phyloP scores from a whole-genome alignment of 2,797 vertebrate genomes.

The Pogoniulus pusillus region DNA sequence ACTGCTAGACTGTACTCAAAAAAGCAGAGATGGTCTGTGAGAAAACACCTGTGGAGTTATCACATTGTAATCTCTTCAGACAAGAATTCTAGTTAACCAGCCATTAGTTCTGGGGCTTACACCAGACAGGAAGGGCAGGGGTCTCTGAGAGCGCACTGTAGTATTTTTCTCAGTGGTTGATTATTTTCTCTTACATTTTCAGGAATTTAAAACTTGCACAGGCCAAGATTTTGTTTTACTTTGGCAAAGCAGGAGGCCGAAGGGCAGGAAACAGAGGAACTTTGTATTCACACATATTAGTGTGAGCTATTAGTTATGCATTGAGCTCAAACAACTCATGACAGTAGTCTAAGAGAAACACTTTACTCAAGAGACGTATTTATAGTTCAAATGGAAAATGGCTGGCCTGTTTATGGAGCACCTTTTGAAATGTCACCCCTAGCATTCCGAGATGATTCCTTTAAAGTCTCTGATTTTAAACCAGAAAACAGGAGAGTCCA shows the following conservation, averaged over 20 bases:
- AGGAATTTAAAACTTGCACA: slow-evolving; percentile 50
- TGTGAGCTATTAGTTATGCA: neutral
- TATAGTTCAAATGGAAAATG: neutral
- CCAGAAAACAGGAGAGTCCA: neutral
- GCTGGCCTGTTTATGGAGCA: neutral
- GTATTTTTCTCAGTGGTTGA: slow-evolving; percentile 12
- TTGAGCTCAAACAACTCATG: neutral
- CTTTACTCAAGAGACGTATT: neutral
- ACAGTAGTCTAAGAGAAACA: neutral
- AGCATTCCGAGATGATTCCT: neutral
- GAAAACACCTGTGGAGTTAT: neutral
- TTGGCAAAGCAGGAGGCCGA: neutral
- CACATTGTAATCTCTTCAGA: neutral
- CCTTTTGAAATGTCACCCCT: neutral
- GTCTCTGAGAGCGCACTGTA: neutral
- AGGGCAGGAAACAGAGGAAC: slow-evolving; percentile 31
- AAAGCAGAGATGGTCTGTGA: neutral
- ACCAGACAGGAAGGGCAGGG: neutral
- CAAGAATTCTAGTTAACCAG: neutral
- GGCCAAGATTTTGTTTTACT: slow-evolving; percentile 41
- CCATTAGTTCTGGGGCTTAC: neutral
- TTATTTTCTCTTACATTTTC: slow-evolving; percentile 42
- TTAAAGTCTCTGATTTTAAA: neutral
- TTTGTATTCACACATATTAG: neutral
- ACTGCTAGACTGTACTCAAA: neutral